Base-by-base conservation (phyloP, 2,113 vertebrate genomes). In the Plotosus lineatus region DNA sequence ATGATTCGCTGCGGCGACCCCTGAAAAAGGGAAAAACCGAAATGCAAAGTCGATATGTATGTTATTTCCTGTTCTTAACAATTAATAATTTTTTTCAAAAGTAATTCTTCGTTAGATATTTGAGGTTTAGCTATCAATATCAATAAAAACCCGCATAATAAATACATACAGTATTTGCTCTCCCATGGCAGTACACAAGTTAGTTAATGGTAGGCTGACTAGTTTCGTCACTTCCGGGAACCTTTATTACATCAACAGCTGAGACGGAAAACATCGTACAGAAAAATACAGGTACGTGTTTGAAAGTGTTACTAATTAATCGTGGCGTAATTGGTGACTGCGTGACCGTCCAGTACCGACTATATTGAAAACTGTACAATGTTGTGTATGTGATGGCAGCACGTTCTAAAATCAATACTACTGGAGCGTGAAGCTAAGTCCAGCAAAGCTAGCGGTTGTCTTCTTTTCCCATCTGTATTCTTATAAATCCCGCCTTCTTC, bases 171-270 rank as follows among this genome's bases (percentile, higher is more conserved):
- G n/a, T 58, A 12, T 4, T 4, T 23, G 69, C 48, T n/a, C n/a
- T n/a, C n/a, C n/a, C n/a, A n/a, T n/a, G n/a, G n/a, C n/a, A n/a
- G n/a, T n/a, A n/a, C n/a, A n/a, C n/a, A n/a, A n/a, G n/a, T n/a
- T n/a, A n/a, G n/a, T n/a, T n/a, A n/a, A n/a, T n/a, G n/a, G n/a
- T n/a, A n/a, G n/a, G n/a, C n/a, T n/a, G n/a, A 1, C n/a, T 0
- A 28, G 53, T 31, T 23, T 44, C 79, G 69, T 80, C 79, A 80
- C 61, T 74, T 80, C 79, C 79, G 19, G 79, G 3, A 31, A 42
- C 50, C 5, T 2, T 46, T 80, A 3, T 12, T 26, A 44, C 51
- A 48, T 68, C 36, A 74, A 51, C 79, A 63, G 48, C 63, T 69
- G 63, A 28, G 14, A n/a, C 12, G 36, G 1, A 40, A 6, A 21